Percentiles rank a stretch among this genome's conserved stretches.
Evolutionary conservation across 2,113 vertebrate genomes (phyloP).

Genomic region (Diadophis punctatus): DNA sequence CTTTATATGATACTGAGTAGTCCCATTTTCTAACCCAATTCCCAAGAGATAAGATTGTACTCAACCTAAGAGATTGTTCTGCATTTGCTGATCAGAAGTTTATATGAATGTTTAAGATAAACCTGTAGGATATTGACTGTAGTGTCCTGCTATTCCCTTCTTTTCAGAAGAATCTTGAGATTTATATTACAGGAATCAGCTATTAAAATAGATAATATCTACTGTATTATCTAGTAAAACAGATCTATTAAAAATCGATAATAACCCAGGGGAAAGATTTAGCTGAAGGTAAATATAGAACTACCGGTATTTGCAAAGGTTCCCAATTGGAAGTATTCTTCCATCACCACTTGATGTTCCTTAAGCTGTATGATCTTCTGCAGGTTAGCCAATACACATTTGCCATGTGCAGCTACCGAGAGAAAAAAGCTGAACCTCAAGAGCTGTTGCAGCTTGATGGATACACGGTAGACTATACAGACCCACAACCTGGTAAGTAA

Average conservation of each 20-base stretch:
- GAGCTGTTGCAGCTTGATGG: constrained; percentile 95
- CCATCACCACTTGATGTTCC: constrained; percentile 11
- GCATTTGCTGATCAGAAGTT: neutral
- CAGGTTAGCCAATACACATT: constrained; percentile 99
- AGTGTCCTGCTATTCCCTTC: neutral
- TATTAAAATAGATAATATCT: neutral
- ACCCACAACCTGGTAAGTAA: constrained; percentile 91
- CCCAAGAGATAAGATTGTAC: neutral
- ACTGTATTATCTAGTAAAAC: neutral
- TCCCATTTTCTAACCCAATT: neutral
- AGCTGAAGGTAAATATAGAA: fast-evolving
- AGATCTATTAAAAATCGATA: neutral
- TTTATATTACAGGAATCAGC: neutral
- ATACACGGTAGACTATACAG: constrained; percentile 98
- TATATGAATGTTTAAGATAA: neutral
- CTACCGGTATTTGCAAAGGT: neutral
- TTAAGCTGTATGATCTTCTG: constrained; percentile 54
- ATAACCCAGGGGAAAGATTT: neutral
- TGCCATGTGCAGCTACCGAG: constrained; percentile 98
- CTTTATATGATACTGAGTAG: neutral
- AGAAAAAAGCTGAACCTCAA: constrained; percentile 97
- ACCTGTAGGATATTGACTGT: neutral
- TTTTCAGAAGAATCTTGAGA: neutral
- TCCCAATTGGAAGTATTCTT: constrained; percentile 2
- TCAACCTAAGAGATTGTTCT: neutral